Base-by-base conservation (phyloP, 2,888 invertebrate genomes). In the Hartigia nigra region DNA sequence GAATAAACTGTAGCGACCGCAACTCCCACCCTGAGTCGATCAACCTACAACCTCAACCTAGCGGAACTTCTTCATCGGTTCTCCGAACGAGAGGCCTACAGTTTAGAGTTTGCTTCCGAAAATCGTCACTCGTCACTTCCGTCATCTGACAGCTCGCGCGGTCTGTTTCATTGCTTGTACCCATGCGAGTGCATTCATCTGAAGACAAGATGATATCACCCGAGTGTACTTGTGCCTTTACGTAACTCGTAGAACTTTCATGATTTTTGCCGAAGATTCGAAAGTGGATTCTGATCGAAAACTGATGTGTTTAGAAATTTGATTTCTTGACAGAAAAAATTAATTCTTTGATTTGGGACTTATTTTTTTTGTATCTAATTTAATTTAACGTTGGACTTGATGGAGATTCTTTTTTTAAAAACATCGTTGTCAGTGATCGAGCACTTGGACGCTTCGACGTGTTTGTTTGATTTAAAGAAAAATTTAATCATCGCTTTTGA, bases 21-120 rank as follows among this genome's bases (percentile, higher is more conserved):
- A 14, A 76, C 79, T 75, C 81, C 79, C 77, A 78, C 75, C 75
- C 79, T 34, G 55, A 72, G 83, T 80, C 82, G 80, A 81, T 82
- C 84, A 81, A 80, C 74, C 82, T 75, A 78, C 74, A 83, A 82
- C 80, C 76, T 74, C 77, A 31, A 76, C 80, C 79, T 78, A 78
- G 79, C 78, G 81, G 81, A 80, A 77, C 77, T 74, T 77, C 75
- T 79, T 77, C 74, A 77, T 75, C 75, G 37, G 74, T 69, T 69
- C 39, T 69, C 32, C 35, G 69, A 76, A 74, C 79, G 74, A 74
- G 74, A 70, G 35, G 23, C 75, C 36, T 37, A 9, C 77, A 69
- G 77, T 39, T 79, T 74, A 77, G 12, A 31, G 14, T 14, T 69
- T 35, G 14, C 36, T 36, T 76, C 55, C 76, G n/a, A 74, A 77